A percentile compares a stretch with the other conserved stretches of the same genome.
These are phyloP conservation scores for Agrotis puta DNA, from an alignment of 2,888 invertebrate genomes.

Conservation along the genomic window DNA sequence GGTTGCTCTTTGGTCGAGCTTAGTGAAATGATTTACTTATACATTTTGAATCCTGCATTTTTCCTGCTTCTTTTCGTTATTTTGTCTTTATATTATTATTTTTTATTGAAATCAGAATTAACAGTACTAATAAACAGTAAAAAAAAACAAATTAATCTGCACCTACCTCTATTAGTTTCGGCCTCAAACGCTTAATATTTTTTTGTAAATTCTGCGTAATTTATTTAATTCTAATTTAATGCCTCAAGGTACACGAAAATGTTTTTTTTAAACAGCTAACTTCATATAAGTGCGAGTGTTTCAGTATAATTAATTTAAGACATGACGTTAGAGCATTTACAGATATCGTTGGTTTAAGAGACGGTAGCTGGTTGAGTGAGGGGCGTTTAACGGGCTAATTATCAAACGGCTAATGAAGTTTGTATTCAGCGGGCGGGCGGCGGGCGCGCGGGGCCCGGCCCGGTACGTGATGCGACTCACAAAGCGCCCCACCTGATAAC, in stretches of 20 bases:
- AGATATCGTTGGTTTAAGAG: constrained; percentile 78
- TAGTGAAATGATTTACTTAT: constrained; percentile 65
- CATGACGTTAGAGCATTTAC: constrained; percentile 43
- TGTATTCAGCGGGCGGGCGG: constrained; percentile 89
- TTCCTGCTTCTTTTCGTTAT: background rate
- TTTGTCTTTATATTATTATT: background rate
- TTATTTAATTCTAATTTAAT: constrained; percentile 12
- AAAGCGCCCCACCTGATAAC: constrained; percentile 89
- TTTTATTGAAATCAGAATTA: constrained; percentile 5
- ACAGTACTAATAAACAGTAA: background rate
- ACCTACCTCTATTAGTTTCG: constrained; percentile 5
- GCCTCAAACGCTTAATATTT: constrained; percentile 4
- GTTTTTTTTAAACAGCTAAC: background rate
- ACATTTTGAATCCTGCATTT: constrained; percentile 42
- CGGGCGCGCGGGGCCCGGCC: constrained; percentile 80
- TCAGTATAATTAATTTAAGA: constrained; percentile 33
- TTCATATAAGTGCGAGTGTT: background rate
- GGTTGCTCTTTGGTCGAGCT: constrained; percentile 63
- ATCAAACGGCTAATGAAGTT: constrained; percentile 91
- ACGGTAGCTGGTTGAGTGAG: constrained; percentile 84
- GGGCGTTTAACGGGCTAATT: constrained; percentile 91
- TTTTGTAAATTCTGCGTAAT: constrained; percentile 10
- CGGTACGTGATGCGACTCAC: constrained; percentile 88
- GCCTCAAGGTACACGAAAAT: background rate
- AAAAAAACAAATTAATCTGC: constrained; percentile 1